A percentile compares a stretch with the other conserved stretches of the same genome.
Conservation (phyloP, 2,888 invertebrate genomes). For the Amiota minor region DNA sequence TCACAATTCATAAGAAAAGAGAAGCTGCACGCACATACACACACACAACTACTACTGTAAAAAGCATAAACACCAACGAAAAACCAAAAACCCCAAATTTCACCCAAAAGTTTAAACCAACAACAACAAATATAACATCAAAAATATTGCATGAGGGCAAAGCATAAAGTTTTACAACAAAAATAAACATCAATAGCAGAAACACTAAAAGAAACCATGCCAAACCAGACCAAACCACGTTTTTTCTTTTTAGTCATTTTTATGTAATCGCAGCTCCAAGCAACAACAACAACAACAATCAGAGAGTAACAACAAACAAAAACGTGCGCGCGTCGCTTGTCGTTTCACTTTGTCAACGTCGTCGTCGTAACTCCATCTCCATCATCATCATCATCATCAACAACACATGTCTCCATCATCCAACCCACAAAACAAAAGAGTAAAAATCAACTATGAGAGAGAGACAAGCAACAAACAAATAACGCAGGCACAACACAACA, state of each 20-base stretch:
- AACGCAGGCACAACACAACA: too few relatives aligned
- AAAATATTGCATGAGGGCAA: background rate
- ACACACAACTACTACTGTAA: background rate
- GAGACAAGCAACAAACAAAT: too few relatives aligned
- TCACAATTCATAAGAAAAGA: background rate
- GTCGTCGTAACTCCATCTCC: too few relatives aligned
- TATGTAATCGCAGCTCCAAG: constrained; percentile 19
- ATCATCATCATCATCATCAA: too few relatives aligned
- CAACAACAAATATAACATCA: constrained; percentile 8
- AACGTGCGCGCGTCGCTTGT: constrained; percentile 20
- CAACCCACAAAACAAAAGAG: too few relatives aligned
- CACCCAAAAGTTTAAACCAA: constrained; percentile 1
- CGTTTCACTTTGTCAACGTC: constrained; percentile 16
- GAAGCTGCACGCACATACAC: background rate
- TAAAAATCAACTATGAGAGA: too few relatives aligned
- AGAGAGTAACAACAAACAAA: constrained; percentile 5
- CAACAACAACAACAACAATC: background rate
- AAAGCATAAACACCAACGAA: too few relatives aligned
- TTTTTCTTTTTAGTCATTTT: constrained; percentile 10
- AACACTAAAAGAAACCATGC: too few relatives aligned
- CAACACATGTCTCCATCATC: too few relatives aligned
- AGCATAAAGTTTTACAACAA: background rate
- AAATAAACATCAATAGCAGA: background rate
- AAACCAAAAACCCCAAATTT: constrained; percentile 5
- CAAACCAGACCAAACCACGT: constrained; percentile 13